Evolutionary conservation across 2,888 invertebrate genomes (phyloP).

Genomic region (Buathra laborator): DNA sequence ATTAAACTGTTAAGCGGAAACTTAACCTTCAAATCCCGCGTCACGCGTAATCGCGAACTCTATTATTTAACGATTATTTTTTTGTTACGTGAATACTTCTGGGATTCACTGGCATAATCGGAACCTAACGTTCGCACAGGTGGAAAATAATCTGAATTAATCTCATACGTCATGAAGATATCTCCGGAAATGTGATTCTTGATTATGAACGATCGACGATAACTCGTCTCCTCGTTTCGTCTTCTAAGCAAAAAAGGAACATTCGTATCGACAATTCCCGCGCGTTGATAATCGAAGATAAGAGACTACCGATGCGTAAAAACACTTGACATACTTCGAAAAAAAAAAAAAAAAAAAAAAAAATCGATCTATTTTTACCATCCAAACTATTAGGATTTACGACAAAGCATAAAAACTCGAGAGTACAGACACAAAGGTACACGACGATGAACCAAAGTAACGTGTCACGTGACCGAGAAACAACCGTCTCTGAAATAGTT

Average conservation of each 20-base stretch:
- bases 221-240: neutral
- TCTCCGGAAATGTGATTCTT: constrained; percentile 19
- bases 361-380: neutral
- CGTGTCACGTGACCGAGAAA: constrained; percentile 47
- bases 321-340: neutral
- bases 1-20: too few relatives aligned
- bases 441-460: constrained; percentile 25
- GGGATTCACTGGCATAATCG: neutral
- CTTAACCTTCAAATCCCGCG: too few relatives aligned
- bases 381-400: neutral
- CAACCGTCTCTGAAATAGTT: constrained; percentile 73
- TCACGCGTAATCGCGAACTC: too few relatives aligned
- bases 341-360: neutral
- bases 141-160: neutral
- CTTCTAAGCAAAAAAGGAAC: neutral
- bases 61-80: too few relatives aligned
- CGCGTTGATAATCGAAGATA: neutral
- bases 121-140: neutral
- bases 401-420: neutral
- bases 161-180: neutral
- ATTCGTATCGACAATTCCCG: neutral
- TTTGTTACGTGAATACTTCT: neutral
- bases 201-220: neutral
- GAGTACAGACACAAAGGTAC: constrained; percentile 11
- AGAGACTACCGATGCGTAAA: neutral